A percentile compares a stretch with the other conserved stretches of the same genome.
phyloP scores from a whole-genome alignment of 2,797 vertebrate species.

The Oreochromis grahami region DNA sequence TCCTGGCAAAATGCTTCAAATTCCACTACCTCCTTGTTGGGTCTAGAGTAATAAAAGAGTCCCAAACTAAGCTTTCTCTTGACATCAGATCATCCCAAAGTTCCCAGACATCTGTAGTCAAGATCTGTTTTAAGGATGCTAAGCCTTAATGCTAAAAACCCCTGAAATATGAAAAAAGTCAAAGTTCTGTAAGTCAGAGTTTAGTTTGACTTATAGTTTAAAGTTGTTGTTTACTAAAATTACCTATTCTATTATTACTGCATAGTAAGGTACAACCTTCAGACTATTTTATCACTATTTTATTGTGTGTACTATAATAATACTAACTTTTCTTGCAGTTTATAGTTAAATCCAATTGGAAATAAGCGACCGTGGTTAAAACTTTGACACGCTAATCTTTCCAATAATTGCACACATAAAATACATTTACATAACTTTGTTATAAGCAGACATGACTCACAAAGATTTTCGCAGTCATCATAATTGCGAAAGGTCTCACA shows the following conservation, averaged over 20 bases:
- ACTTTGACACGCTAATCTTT: background rate
- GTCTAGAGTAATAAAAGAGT: conserved; percentile 49
- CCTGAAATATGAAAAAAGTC: background rate
- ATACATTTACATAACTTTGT: background rate
- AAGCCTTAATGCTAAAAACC: conserved; percentile 8
- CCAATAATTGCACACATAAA: background rate
- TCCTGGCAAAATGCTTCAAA: conserved; percentile 75
- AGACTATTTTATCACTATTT: background rate
- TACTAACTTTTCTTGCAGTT: background rate
- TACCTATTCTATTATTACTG: background rate
- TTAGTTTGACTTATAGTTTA: background rate
- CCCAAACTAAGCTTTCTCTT: conserved; percentile 54
- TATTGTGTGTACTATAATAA: background rate
- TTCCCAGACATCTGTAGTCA: conserved; percentile 52
- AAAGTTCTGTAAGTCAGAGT: background rate
- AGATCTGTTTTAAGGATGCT: conserved; percentile 18
- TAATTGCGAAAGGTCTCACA: background rate
- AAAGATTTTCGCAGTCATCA: conserved; percentile 7
- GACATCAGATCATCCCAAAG: conserved; percentile 49
- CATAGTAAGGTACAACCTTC: background rate
- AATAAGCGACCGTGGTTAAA: background rate
- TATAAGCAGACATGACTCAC: background rate
- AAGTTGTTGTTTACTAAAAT: background rate
- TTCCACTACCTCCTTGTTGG: conserved; percentile 67
- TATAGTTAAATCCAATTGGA: background rate